Evolutionary conservation across 1,140 invertebrate genomes (phyloP).

Genomic region (Nomia melanderi): DNA sequence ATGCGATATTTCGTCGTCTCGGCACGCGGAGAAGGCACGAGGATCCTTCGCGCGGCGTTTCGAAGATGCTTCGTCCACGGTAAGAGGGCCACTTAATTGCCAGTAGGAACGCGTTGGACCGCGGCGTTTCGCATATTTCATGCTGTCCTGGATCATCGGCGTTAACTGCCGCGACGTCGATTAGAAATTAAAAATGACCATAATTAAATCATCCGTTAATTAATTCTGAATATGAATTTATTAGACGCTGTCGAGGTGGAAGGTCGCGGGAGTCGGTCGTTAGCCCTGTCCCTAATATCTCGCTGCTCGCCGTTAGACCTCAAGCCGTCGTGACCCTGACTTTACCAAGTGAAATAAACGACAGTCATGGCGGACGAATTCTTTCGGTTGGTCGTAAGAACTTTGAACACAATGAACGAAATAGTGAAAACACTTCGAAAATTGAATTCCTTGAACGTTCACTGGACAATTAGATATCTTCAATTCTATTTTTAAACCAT

Average conservation of each 20-base stretch:
- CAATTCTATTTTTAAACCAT: too few relatives aligned
- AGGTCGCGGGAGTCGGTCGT: slow-evolving; percentile 24
- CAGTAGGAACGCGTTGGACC: background rate
- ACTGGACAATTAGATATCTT: too few relatives aligned
- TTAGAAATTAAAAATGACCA: slow-evolving; percentile 58
- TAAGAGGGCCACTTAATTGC: background rate
- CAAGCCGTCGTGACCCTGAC: slow-evolving; percentile 1
- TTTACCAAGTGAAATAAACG: slow-evolving; percentile 21
- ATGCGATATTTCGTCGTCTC: slow-evolving; percentile 1
- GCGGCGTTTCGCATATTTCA: slow-evolving; percentile 46
- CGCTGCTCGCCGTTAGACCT: slow-evolving; percentile 16
- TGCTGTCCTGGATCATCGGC: slow-evolving; percentile 19
- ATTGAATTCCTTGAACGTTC: too few relatives aligned
- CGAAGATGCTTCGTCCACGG: background rate
- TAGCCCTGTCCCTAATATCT: slow-evolving; percentile 27
- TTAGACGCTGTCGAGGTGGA: slow-evolving; percentile 10
- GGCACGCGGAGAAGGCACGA: background rate
- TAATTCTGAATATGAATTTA: slow-evolving; percentile 66
- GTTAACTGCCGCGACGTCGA: slow-evolving; percentile 46
- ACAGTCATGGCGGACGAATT: slow-evolving; percentile 47
- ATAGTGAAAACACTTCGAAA: too few relatives aligned
- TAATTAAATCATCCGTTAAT: slow-evolving; percentile 64
- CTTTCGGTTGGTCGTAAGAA: slow-evolving; percentile 32
- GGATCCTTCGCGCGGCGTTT: background rate
- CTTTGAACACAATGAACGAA: too few relatives aligned